Base-by-base conservation (phyloP, 2,888 invertebrate species). In the Catocala fraxini region DNA sequence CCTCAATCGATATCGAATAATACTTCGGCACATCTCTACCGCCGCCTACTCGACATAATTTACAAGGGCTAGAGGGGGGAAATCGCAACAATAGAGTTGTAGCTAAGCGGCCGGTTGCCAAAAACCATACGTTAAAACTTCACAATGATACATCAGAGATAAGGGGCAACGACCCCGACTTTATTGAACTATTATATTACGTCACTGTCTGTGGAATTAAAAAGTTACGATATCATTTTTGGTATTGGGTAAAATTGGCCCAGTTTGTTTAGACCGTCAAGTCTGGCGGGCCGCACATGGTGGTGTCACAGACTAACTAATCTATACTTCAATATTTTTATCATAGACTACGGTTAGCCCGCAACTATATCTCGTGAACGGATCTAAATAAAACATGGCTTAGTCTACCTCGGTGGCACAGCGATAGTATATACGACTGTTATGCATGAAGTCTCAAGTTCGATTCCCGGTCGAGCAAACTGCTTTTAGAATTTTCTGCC, bases 51-150 rank as follows among this genome's bases (percentile, higher is more conserved):
- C 60, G 57, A 60, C 62, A 65, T 80, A 75, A 81, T 76, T 82
- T 69, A 80, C 71, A 73, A 80, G 81, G 77, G 75, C 72, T 64
- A 70, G 68, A 57, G 68, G 66, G 58, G 74, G 2, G 70, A 11
- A 1, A 6, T 35, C 39, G 45, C n/a, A 13, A 65, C 62, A 74
- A 70, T 65, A 73, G 75, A 65, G 63, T 56, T 71, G 77, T 79
- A 73, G 66, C 73, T 64, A 71, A 61, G 72, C 71, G 71, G 63
- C 54, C 65, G 58, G 63, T 69, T 83, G 83, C 83, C 83, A 83
- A 83, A 82, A 78, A 63, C 59, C 75, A 79, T 78, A 71, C 64
- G 65, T 78, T 79, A 73, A 57, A 51, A 39, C 41, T 56, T 63
- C 61, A 66, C 71, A 71, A 72, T 71, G 60, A 71, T 75, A 69